Percentiles rank a stretch among this genome's conserved stretches.
Evolutionary conservation across 2,888 invertebrate species (phyloP).

Genomic region (Bedellia somnulentella): DNA sequence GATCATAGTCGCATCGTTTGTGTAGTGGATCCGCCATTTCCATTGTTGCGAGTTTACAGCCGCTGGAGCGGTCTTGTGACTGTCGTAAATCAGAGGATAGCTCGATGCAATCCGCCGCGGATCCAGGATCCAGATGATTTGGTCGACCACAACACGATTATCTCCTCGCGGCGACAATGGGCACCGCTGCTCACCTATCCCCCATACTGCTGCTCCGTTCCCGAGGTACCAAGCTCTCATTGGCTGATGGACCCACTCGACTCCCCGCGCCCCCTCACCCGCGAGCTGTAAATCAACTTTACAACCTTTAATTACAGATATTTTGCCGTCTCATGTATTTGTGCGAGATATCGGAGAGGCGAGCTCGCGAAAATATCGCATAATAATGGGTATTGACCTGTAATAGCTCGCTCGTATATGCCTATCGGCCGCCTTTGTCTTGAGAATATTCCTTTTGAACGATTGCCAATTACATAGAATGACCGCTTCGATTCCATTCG

Average conservation of each 20-base stretch:
- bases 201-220: not conserved
- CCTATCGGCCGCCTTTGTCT: constrained; percentile 57
- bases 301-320: constrained; percentile 62
- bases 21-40: constrained; percentile 47
- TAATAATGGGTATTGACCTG: constrained; percentile 61
- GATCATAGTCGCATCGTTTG: constrained; percentile 47
- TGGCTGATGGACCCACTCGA: constrained; percentile 47
- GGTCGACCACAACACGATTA: constrained; percentile 47
- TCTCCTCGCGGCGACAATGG: constrained; percentile 47
- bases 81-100: too few relatives aligned
- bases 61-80: constrained; percentile 55
- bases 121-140: constrained; percentile 37
- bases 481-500: constrained; percentile 22
- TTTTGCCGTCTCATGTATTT: constrained; percentile 56
- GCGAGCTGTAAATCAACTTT: constrained; percentile 57
- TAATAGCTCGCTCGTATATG: constrained; percentile 56
- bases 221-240: constrained; percentile 19
- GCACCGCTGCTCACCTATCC: constrained; percentile 13
- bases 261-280: constrained; percentile 28
- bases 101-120: constrained; percentile 36
- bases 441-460: constrained; percentile 54
- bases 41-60: constrained; percentile 59
- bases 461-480: constrained; percentile 60
- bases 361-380: constrained; percentile 59
- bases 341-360: constrained; percentile 53